A percentile compares a stretch with the other conserved stretches of the same genome.
These are phyloP conservation scores for Neotoma lepida DNA, from an alignment of 2,113 vertebrate species.

Conservation along the genomic window DNA sequence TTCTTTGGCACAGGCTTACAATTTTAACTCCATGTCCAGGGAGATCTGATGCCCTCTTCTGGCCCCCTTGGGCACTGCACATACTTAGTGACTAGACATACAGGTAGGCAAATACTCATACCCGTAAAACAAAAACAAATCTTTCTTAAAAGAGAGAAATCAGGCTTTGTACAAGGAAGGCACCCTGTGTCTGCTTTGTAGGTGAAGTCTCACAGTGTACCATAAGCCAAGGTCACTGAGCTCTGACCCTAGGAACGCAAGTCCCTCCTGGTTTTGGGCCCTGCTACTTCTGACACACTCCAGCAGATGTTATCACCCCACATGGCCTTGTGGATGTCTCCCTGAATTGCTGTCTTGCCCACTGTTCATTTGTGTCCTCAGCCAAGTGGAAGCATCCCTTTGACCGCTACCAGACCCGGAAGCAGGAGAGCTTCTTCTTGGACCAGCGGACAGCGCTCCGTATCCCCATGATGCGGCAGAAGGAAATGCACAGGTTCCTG, in stretches of 20 bases:
- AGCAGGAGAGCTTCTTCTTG: constrained; percentile 79
- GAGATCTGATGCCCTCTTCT: neutral
- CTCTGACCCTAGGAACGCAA: too few relatives aligned
- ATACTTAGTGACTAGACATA: too few relatives aligned
- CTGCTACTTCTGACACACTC: neutral
- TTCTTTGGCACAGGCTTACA: neutral
- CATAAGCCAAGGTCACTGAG: neutral
- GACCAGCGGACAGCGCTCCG: constrained; percentile 59
- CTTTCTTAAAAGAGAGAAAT: neutral
- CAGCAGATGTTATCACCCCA: neutral
- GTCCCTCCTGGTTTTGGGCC: neutral
- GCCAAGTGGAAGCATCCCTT: constrained; percentile 87
- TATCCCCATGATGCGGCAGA: constrained; percentile 84
- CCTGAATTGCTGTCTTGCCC: neutral
- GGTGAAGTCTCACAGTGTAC: neutral
- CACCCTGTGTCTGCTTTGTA: neutral
- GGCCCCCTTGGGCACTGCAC: neutral
- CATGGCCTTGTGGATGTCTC: fast-evolving
- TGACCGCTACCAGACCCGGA: constrained; percentile 68
- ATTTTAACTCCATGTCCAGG: neutral
- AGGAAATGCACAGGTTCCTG: constrained; percentile 82
- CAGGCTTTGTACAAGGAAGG: neutral
- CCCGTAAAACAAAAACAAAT: neutral
- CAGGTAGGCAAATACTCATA: neutral
- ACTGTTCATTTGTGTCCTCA: constrained; percentile 68